These are phyloP conservation scores for Micrasema minimum DNA, from an alignment of 1,140 invertebrate genomes.

Conservation along the genomic window DNA sequence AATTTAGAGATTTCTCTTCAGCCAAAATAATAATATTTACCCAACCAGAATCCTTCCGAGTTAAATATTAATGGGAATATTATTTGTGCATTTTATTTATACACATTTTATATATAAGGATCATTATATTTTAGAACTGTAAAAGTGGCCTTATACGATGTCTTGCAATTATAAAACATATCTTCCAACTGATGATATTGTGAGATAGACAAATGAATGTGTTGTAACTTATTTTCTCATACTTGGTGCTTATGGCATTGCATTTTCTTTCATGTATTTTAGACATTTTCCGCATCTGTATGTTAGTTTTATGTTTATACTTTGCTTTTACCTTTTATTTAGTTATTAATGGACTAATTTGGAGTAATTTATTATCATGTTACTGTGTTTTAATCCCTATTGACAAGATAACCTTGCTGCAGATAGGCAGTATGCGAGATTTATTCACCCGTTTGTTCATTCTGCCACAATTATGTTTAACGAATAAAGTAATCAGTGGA, in stretches of 20 bases:
- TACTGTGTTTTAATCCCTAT: constrained; percentile 39
- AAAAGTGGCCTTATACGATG: constrained; percentile 37
- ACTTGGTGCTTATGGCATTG: constrained; percentile 37
- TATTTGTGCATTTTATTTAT: too few species aligned
- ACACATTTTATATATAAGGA: constrained; percentile 17
- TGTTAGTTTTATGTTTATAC: constrained; percentile 43
- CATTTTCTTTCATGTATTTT: constrained; percentile 38
- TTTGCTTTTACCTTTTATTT: constrained; percentile 36
- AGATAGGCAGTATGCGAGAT: too few species aligned
- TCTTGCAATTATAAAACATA: constrained; percentile 35
- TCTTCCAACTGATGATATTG: constrained; percentile 35
- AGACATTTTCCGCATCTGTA: constrained; percentile 37
- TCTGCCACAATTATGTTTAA: not conserved
- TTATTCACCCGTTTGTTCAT: not conserved
- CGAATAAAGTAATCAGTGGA: too few species aligned
- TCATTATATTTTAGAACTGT: constrained; percentile 30
- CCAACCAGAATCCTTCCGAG: constrained; percentile 1
- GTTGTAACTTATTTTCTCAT: constrained; percentile 31
- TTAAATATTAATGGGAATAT: too few species aligned
- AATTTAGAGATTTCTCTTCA: constrained; percentile 5
- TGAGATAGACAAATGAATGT: constrained; percentile 4
- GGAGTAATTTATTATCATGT: constrained; percentile 39
- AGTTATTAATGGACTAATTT: constrained; percentile 37
- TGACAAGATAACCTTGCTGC: constrained; percentile 13
- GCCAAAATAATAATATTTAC: too few species aligned